phyloP scores from a whole-genome alignment of 2,888 invertebrate species.

The Sesamia inferens region DNA sequence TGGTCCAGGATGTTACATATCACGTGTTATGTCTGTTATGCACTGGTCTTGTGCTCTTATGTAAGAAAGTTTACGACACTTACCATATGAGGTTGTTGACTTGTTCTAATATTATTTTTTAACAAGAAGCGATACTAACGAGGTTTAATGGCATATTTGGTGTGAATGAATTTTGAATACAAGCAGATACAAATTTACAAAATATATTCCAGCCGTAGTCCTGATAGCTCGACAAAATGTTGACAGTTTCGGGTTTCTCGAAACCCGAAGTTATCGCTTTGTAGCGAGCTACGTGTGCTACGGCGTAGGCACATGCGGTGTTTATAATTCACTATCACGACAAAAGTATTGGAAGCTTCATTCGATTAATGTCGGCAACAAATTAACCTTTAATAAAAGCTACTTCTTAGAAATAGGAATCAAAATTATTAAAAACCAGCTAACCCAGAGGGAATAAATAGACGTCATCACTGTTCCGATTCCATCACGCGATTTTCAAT shows the following conservation, averaged over 20 bases:
- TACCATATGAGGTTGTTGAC: conserved; percentile 15
- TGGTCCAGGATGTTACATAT: conserved; percentile 44
- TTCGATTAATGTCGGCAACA: not conserved
- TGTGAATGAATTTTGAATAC: not conserved
- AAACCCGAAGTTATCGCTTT: conserved; percentile 6
- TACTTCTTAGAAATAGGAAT: not conserved
- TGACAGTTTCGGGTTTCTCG: conserved; percentile 10
- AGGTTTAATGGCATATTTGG: not conserved
- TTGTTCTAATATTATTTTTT: not conserved
- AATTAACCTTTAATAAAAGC: not conserved
- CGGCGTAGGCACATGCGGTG: conserved; percentile 13
- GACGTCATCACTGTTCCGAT: not conserved
- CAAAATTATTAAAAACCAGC: not conserved
- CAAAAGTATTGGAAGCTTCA: not conserved
- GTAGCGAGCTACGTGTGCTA: conserved; percentile 24
- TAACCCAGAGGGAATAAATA: not conserved
- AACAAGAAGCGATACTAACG: not conserved
- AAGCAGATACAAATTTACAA: conserved; percentile 10
- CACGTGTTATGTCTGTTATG: conserved; percentile 44
- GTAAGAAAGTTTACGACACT: conserved; percentile 33
- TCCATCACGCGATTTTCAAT: not conserved
- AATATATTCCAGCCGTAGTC: not conserved
- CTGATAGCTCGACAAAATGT: conserved; percentile 1
- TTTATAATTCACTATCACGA: not conserved
- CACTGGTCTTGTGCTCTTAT: conserved; percentile 12